Percentiles rank a stretch among this genome's conserved stretches.
Conservation (phyloP, 2,888 invertebrate genomes). For the Aquatica leii region DNA sequence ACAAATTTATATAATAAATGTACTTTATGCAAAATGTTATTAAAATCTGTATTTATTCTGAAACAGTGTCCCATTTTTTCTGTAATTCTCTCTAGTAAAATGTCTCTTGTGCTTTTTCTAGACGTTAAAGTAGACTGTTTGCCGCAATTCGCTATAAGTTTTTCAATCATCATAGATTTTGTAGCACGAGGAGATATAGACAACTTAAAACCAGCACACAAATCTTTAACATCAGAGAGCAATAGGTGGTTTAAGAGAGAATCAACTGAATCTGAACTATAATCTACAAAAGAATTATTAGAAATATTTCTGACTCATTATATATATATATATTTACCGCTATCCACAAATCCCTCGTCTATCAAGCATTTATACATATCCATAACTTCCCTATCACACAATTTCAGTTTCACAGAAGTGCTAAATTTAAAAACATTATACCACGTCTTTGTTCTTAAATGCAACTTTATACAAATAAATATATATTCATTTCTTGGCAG, state of each 20-base stretch:
- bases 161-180: constrained; percentile 39
- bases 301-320: background rate
- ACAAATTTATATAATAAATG: constrained; percentile 51
- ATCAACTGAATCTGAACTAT: constrained; percentile 36
- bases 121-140: constrained; percentile 48
- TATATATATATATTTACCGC: constrained; percentile 34
- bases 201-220: constrained; percentile 38
- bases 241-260: constrained; percentile 36
- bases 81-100: constrained; percentile 45
- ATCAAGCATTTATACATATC: constrained; percentile 42
- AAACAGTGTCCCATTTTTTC: constrained; percentile 49
- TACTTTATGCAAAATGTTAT: constrained; percentile 44
- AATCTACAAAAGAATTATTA: constrained; percentile 35
- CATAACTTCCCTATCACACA: constrained; percentile 42
- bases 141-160: constrained; percentile 43
- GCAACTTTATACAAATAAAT: constrained; percentile 29
- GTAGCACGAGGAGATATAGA: constrained; percentile 2
- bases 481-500: constrained; percentile 15
- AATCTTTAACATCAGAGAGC: constrained; percentile 35
- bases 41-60: constrained; percentile 44
- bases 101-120: constrained; percentile 44
- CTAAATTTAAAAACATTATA: constrained; percentile 39
- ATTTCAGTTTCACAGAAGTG: constrained; percentile 27
- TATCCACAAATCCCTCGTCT: constrained; percentile 44
- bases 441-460: constrained; percentile 41